Percentiles rank a stretch among this genome's conserved stretches.
Conservation (phyloP, 2,113 vertebrate species). For the Xiphophorus hellerii region DNA sequence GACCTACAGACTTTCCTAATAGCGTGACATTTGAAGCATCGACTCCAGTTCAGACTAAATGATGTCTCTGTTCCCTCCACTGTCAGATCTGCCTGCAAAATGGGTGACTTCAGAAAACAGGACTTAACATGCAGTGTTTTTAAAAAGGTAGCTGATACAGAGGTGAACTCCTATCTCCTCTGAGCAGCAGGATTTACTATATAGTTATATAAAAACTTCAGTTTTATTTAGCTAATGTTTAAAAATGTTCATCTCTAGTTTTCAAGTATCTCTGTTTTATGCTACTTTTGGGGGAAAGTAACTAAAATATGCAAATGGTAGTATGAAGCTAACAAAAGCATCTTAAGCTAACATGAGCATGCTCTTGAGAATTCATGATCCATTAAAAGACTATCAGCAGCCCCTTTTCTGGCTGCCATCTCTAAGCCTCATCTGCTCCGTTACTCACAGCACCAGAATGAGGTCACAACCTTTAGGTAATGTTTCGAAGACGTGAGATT, state of each 20-base stretch:
- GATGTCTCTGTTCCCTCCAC: background rate
- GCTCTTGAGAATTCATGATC: too few species aligned
- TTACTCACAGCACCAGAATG: background rate
- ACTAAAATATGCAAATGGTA: too few species aligned
- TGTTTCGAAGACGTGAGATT: constrained; percentile 18
- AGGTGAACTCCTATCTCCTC: constrained; percentile 6
- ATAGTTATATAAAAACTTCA: too few species aligned
- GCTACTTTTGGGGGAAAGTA: too few species aligned
- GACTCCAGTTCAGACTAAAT: background rate
- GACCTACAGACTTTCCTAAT: background rate
- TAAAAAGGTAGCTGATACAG: constrained; percentile 15
- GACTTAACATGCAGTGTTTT: background rate
- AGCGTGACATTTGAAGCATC: background rate
- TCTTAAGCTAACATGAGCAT: too few species aligned
- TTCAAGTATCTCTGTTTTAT: too few species aligned
- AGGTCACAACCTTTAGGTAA: constrained; percentile 29
- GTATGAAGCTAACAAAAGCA: too few species aligned
- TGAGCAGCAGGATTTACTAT: background rate
- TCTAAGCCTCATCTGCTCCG: background rate
- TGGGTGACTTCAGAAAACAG: constrained; percentile 8
- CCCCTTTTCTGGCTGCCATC: background rate
- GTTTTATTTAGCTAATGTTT: too few species aligned
- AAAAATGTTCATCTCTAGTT: too few species aligned
- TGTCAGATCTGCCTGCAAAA: constrained; percentile 16
- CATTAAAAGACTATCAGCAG: too few species aligned